Conservation (phyloP, 2,797 vertebrate species). For the Gobionotothen gibberifrons region DNA sequence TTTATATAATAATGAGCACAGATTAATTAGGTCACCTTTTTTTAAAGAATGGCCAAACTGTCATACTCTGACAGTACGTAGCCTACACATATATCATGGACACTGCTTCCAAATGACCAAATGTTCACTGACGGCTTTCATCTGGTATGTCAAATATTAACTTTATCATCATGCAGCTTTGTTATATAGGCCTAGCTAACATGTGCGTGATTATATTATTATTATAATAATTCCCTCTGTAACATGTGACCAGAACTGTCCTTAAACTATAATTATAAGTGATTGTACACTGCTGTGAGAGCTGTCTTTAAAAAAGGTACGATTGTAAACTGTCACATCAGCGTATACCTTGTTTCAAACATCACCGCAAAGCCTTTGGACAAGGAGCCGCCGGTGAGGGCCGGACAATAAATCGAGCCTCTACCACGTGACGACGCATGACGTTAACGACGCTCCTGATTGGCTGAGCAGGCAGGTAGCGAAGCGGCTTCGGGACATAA, state of each 20-base stretch:
- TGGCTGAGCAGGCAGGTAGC: slow-evolving; percentile 49
- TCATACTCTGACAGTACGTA: not conserved
- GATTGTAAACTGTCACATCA: not conserved
- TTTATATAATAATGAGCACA: not conserved
- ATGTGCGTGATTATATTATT: no score
- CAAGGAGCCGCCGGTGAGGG: slow-evolving; percentile 2
- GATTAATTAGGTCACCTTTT: not conserved
- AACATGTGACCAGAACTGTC: not conserved
- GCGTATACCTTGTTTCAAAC: not conserved
- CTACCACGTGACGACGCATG: slow-evolving; percentile 40
- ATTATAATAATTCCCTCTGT: no score
- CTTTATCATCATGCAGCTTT: not conserved
- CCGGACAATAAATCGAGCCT: slow-evolving; percentile 9
- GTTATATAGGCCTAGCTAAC: not conserved
- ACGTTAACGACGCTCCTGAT: slow-evolving; percentile 9
- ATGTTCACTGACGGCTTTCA: not conserved
- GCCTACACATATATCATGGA: not conserved
- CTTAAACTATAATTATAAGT: not conserved
- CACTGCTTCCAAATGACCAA: not conserved
- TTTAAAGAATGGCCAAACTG: not conserved
- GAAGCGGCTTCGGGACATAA: slow-evolving; percentile 12
- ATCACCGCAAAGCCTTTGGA: rapidly evolving
- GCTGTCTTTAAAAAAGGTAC: not conserved
- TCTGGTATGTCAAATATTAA: not conserved
- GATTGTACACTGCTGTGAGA: not conserved